Evolutionary conservation across 2,888 invertebrate genomes (phyloP), one percentile per base, ranked within the genome.

Genomic region (Apocheima hispidaria): DNA sequence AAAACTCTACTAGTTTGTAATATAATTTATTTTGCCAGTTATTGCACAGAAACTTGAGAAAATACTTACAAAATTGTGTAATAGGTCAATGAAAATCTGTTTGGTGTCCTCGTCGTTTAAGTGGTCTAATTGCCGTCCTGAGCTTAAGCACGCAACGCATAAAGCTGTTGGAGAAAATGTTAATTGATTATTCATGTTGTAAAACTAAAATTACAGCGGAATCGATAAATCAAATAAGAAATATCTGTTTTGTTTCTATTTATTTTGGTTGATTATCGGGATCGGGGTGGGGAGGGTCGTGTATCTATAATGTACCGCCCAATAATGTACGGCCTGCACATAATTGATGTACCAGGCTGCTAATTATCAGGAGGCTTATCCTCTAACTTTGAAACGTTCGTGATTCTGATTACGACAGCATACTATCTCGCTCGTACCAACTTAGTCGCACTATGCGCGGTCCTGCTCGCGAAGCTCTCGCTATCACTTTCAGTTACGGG

Each of bases 11-110:
- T 20, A 12, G 1, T 4, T 16, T 20, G 4, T 20, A 21, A 26
- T 6, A 43, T 23, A 2, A 0, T 14, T 26, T 12, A 40, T 18
- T 40, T n/a, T 12, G 0, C 9, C 16, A 21, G n/a, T 6, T 30
- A 33, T 16, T 26, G 30, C 12, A 10, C 2, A 2, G 12, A n/a
- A n/a, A 18, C 5, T 30, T 10, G 4, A 20, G 4, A 12, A 28
- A 20, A 14, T 55, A 38, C 82, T 77, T 69, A 84, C 84, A 43
- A 68, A 48, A 38, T 70, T 59, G 10, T 75, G 70, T 2, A 84
- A 48, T 20, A 81, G 64, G 55, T 72, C 71, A 35, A 50, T 63
- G 57, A 78, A 82, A 12, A 78, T 58, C 36, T 65, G 71, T 57
- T 68, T 72, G 16, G 69, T 66, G 58, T 76, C 75, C 10, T 60